Percentiles rank a stretch among this genome's conserved stretches.
These are phyloP conservation scores for Hemistola chrysoprasaria DNA, from an alignment of 2,888 invertebrate genomes.

Conservation along the genomic window DNA sequence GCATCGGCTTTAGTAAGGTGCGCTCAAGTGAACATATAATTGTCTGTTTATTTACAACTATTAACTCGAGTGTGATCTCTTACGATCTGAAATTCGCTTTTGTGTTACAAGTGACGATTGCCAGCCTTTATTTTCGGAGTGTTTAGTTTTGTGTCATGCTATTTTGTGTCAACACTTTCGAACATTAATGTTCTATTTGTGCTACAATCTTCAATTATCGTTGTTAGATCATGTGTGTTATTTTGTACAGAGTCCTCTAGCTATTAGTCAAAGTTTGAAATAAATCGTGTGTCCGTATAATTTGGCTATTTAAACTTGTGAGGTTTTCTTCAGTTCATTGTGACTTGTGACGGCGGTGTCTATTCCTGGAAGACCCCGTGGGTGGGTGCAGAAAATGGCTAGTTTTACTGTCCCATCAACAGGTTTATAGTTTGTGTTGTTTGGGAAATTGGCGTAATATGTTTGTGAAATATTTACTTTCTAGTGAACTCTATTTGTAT, in stretches of 20 bases:
- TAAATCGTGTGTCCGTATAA: slow-evolving; percentile 47
- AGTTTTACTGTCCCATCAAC: slow-evolving; percentile 55
- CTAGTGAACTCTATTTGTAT: slow-evolving; percentile 12
- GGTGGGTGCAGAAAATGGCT: slow-evolving; percentile 57
- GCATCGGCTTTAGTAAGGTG: slow-evolving; percentile 57
- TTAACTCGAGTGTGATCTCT: slow-evolving; percentile 34
- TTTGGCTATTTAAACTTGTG: slow-evolving; percentile 60
- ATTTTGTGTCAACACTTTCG: slow-evolving; percentile 49
- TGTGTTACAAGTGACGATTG: slow-evolving; percentile 48
- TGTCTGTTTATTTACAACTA: slow-evolving; percentile 39
- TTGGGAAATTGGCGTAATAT: slow-evolving; percentile 36
- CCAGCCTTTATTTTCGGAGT: slow-evolving; percentile 59
- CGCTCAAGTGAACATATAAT: slow-evolving; percentile 40
- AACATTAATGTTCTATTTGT: slow-evolving; percentile 31
- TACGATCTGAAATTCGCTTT: slow-evolving; percentile 34
- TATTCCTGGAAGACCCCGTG: slow-evolving; percentile 63
- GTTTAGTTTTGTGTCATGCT: slow-evolving; percentile 44
- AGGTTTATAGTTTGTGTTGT: slow-evolving; percentile 48
- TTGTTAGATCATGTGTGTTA: slow-evolving; percentile 6
- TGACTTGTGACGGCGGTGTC: slow-evolving; percentile 62
- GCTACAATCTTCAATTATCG: slow-evolving; percentile 25
- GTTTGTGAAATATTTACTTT: slow-evolving; percentile 34
- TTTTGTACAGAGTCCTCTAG: background rate
- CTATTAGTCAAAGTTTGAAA: slow-evolving; percentile 17
- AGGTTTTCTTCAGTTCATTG: slow-evolving; percentile 61